Conservation (phyloP, 2,888 invertebrate species). For the Cephonodes hylas region DNA sequence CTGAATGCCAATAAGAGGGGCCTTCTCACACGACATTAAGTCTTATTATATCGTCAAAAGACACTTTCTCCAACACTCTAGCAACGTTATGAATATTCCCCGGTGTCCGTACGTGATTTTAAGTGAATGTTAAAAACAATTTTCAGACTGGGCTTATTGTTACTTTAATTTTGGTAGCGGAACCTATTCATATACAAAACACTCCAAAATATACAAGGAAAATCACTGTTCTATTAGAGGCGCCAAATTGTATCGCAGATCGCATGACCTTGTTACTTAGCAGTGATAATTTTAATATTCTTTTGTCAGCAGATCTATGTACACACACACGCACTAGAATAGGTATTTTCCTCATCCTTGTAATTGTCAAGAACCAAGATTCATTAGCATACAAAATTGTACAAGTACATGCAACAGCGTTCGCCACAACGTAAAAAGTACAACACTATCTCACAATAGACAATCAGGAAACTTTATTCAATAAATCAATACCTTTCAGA, state of each 20-base stretch:
- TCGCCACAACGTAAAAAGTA: not conserved
- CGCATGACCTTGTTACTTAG: not conserved
- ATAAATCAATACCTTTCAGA: conserved; percentile 8
- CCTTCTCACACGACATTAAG: conserved; percentile 24
- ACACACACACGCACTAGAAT: too few relatives aligned
- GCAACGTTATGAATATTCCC: not conserved
- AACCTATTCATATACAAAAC: not conserved
- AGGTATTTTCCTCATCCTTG: not conserved
- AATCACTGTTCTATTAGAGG: not conserved
- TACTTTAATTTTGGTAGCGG: not conserved
- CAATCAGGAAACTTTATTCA: conserved; percentile 1
- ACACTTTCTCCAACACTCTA: not conserved
- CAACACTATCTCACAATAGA: not conserved
- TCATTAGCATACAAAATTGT: not conserved
- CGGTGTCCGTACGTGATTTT: not conserved
- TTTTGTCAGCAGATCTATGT: not conserved
- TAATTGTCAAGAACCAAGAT: not conserved
- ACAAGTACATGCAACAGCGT: not conserved
- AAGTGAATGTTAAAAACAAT: not conserved
- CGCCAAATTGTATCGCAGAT: not conserved
- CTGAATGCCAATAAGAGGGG: conserved; percentile 55
- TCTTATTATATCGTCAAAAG: conserved; percentile 6
- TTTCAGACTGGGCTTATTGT: not conserved
- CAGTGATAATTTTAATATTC: conserved; percentile 20
- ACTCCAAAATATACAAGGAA: not conserved